Base-by-base conservation (phyloP, 2,113 vertebrate species). In the Microcebus murinus region DNA sequence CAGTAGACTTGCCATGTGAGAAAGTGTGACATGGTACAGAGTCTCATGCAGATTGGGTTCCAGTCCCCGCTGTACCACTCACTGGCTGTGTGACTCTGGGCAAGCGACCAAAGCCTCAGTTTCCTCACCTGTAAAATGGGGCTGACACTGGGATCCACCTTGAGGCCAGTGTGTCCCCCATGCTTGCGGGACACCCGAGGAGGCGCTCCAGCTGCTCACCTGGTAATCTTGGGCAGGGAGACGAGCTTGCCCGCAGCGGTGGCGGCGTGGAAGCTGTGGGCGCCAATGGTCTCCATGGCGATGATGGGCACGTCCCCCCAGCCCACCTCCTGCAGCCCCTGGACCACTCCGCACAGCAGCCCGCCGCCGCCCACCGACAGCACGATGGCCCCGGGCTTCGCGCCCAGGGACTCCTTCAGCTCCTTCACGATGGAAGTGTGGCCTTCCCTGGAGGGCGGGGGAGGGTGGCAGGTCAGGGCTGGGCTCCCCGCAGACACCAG, bases 241-340 rank as follows among this genome's bases (percentile, higher is more conserved):
- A 99, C 98, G 6, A 99, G 98, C 93, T 98, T 94, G 34, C 99
- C 99, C 0, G 98, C 99, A 3, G 97, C 92, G 74, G 99, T 90
- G 68, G 99, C 98, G 0, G 98, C 98, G 21, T 99, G 98, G 89
- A 99, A 98, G 96, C 99, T 99, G 77, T 99, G 99, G 17, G 99
- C 99, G 0, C 99, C 99, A 0, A 97, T 18, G 18, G 99, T 99
- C 98, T 99, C 99, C 99, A 99, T 99, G 97, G 99, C 98, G n/a
- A 99, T 89, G 36, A 99, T 25, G 1, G 99, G 99, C 67, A 99
- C 99, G 0, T 99, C 99, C 31, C 77, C 98, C 99, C 99, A 99
- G 95, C 97, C 98, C 63, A 98, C 99, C 4, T 98, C 98, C 0
- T 96, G 98, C 93, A 99, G 98, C 0, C 99, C 99, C 97, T 99